Percentiles rank a stretch among this genome's conserved stretches.
Conservation (phyloP, 2,797 vertebrate species). For the Molossus alvarezi region DNA sequence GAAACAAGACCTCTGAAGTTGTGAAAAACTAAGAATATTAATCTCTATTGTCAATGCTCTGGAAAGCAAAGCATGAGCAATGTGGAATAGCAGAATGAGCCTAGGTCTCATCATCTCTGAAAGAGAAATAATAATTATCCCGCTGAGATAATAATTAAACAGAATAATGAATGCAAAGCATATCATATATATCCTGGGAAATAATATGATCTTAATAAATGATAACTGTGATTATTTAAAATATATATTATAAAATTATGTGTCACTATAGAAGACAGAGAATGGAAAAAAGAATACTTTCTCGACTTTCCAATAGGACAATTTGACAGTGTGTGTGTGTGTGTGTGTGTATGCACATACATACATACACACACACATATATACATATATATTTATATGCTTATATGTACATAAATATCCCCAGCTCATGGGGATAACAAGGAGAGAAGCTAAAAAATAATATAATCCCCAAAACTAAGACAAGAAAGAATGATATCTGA, state of each 20-base stretch:
- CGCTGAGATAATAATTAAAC: conserved; percentile 17
- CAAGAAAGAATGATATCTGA: conserved; percentile 1
- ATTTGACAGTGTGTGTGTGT: background rate
- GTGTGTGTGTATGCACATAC: too few species aligned
- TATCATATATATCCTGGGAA: background rate
- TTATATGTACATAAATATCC: background rate
- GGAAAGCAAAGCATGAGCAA: background rate
- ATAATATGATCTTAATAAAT: conserved; percentile 5
- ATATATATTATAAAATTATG: background rate
- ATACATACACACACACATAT: too few species aligned
- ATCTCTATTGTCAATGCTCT: background rate
- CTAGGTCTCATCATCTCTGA: background rate
- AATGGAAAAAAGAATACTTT: background rate
- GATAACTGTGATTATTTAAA: background rate
- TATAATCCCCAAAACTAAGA: background rate
- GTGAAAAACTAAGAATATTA: background rate
- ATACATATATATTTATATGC: background rate
- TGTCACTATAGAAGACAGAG: background rate
- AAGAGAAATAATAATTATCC: conserved; percentile 36
- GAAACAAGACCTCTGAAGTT: background rate
- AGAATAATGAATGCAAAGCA: background rate
- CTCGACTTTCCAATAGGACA: background rate
- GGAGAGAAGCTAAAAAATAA: conserved; percentile 12
- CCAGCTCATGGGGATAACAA: background rate
- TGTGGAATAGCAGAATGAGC: background rate